Conservation (phyloP, 2,797 vertebrate species). For the Nannoperca australis region DNA sequence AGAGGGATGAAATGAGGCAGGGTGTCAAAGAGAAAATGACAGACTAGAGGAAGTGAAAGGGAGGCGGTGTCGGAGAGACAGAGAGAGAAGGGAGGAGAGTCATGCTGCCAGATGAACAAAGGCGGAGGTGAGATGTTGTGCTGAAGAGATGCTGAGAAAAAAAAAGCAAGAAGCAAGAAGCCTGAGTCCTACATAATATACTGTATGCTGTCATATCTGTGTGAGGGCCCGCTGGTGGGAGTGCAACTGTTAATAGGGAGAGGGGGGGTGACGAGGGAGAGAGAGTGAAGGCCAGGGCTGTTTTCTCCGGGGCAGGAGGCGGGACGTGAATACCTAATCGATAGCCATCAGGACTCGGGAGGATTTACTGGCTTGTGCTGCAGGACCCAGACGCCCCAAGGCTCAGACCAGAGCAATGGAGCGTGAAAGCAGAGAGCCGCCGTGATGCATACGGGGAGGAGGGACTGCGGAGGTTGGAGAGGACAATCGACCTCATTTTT, state of each 20-base stretch:
- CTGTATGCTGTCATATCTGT: conserved; percentile 42
- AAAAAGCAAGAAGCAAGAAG: conserved; percentile 24
- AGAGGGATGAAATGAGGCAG: conserved; percentile 50
- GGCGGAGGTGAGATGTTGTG: conserved; percentile 35
- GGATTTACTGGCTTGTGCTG: conserved; percentile 76
- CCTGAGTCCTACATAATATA: conserved; percentile 50
- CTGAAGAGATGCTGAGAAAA: conserved; percentile 32
- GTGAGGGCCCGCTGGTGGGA: conserved; percentile 34
- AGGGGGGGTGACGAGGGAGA: conserved; percentile 60
- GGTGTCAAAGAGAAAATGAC: conserved; percentile 40
- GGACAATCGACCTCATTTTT: conserved; percentile 8
- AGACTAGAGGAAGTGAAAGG: conserved; percentile 44
- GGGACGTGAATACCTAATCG: conserved; percentile 81
- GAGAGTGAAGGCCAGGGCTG: conserved; percentile 46
- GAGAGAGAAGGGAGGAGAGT: conserved; percentile 4
- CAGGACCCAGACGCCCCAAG: conserved; percentile 70
- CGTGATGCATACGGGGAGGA: conserved; percentile 44
- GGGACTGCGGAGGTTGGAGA: conserved; percentile 15
- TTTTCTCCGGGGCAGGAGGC: conserved; percentile 58
- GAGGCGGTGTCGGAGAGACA: conserved; percentile 2
- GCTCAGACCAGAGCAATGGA: conserved; percentile 74
- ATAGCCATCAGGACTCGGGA: conserved; percentile 74
- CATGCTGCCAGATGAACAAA: conserved; percentile 54
- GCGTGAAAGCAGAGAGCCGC: conserved; percentile 49
- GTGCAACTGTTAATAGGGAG: conserved; percentile 49